Conservation (phyloP, 2,888 invertebrate species). For the Pseudococcus viburni region DNA sequence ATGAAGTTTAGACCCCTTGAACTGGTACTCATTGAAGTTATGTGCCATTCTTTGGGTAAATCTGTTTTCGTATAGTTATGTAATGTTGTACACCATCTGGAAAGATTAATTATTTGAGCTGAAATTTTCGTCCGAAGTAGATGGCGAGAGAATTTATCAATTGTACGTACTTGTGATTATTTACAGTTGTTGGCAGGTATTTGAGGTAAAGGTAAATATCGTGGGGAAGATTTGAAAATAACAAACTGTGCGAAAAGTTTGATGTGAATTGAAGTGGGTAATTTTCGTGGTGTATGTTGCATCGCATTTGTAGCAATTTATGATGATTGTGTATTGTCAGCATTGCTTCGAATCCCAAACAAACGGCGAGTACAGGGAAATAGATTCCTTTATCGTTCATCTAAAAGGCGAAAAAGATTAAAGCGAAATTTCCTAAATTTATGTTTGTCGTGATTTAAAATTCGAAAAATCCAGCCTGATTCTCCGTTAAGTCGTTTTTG, state of each 20-base stretch:
- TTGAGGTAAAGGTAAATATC: conserved; percentile 10
- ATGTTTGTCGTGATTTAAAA: too few relatives aligned
- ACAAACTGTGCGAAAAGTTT: not conserved
- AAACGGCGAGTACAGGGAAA: conserved; percentile 91
- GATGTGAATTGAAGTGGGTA: conserved; percentile 4
- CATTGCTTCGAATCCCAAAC: conserved; percentile 88
- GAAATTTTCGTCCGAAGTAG: not conserved
- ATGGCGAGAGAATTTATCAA: not conserved
- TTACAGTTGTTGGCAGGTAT: conserved; percentile 17
- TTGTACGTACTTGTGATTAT: conserved; percentile 44
- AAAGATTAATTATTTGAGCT: not conserved
- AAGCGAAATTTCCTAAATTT: too few relatives aligned
- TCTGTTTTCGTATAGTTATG: conserved; percentile 1
- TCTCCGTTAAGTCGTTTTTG: too few relatives aligned
- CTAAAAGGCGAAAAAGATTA: conserved; percentile 68
- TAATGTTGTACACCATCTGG: conserved; percentile 49
- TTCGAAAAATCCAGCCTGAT: too few relatives aligned
- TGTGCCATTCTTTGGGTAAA: conserved; percentile 48
- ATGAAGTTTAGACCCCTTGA: conserved; percentile 66
- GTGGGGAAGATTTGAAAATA: conserved; percentile 5
- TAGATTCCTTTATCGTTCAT: conserved; percentile 80
- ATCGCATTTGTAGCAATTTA: not conserved
- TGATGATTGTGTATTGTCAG: conserved; percentile 72
- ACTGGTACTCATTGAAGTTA: conserved; percentile 36
- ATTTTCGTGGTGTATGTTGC: conserved; percentile 34